phyloP scores from a whole-genome alignment of 2,888 invertebrate species.

The Ypsolopha sequella region DNA sequence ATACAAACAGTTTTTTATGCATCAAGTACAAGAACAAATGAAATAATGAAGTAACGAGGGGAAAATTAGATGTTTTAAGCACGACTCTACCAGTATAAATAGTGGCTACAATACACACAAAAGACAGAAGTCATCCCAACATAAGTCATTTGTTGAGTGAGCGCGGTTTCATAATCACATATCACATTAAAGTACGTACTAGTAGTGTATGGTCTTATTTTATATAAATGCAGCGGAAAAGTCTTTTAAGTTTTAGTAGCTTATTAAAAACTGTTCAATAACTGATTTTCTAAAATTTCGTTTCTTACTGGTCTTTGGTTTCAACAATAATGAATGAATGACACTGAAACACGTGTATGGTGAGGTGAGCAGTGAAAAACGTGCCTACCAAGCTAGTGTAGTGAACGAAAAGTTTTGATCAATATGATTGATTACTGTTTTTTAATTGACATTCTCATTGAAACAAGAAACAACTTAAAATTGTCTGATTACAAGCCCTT shows the following conservation, averaged over 20 bases:
- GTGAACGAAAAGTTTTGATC: too few species aligned
- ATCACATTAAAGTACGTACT: background rate
- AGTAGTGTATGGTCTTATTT: background rate
- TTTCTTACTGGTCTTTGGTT: background rate
- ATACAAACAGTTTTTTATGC: conserved; percentile 25
- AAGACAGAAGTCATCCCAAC: conserved; percentile 2
- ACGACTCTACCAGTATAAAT: conserved; percentile 40
- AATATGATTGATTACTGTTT: too few species aligned
- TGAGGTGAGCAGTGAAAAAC: too few species aligned
- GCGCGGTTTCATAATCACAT: background rate
- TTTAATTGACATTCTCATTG: too few species aligned
- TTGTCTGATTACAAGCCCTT: too few species aligned
- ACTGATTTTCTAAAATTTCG: background rate
- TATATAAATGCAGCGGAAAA: background rate
- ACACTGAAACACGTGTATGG: too few species aligned
- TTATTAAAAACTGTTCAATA: background rate
- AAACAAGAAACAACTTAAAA: too few species aligned
- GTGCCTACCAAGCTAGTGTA: too few species aligned
- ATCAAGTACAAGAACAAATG: conserved; percentile 32
- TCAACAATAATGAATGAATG: background rate
- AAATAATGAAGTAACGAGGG: conserved; percentile 39
- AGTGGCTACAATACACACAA: conserved; percentile 23
- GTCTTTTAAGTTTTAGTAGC: background rate
- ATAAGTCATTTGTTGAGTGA: background rate
- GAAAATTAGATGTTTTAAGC: conserved; percentile 49